Evolutionary conservation across 2,888 invertebrate genomes (phyloP).

Genomic region (Neoaliturus tenellus): DNA sequence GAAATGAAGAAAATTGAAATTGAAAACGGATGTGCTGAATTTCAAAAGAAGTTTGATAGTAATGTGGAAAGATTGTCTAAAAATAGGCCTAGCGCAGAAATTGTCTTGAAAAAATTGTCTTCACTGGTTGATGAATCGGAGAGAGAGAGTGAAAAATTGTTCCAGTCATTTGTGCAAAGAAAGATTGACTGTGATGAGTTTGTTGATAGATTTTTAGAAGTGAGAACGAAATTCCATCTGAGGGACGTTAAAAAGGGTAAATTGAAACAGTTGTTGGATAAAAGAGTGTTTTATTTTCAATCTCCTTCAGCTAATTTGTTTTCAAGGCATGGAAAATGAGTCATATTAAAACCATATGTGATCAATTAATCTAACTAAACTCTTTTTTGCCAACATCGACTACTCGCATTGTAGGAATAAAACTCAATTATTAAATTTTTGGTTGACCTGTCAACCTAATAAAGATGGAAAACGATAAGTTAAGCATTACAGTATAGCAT

Average conservation of each 20-base stretch:
- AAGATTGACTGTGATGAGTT: background rate
- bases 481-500: no score
- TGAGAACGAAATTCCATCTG: constrained; percentile 13
- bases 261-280: background rate
- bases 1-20: background rate
- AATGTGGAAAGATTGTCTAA: background rate
- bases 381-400: no score
- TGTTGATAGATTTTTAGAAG: background rate
- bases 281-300: background rate
- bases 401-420: no score
- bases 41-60: background rate
- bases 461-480: no score
- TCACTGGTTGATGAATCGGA: background rate
- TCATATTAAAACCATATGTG: no score
- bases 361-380: no score
- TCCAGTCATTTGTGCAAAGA: background rate
- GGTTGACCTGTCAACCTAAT: no score
- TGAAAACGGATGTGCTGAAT: background rate
- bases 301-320: background rate
- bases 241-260: constrained; percentile 6
- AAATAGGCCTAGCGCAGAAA: no score
- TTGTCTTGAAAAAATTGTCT: background rate
- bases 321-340: no score
- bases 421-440: no score
- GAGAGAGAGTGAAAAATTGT: background rate